Evolutionary conservation across 2,797 vertebrate species (phyloP).

Genomic region (Arremon brunneinucha): DNA sequence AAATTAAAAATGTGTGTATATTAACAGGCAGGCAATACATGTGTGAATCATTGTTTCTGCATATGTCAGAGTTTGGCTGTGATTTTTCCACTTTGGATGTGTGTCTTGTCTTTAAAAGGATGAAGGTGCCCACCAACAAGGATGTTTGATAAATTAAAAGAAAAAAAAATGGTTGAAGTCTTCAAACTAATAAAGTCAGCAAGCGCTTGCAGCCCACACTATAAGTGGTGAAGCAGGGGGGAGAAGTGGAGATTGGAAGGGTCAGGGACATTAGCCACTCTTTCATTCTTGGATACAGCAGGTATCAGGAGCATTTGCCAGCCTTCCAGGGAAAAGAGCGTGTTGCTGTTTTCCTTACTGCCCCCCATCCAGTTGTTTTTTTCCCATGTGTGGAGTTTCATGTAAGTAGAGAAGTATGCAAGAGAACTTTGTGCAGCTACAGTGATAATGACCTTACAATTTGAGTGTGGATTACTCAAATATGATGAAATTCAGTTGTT

Average conservation of each 20-base stretch:
- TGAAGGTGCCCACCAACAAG: not conserved
- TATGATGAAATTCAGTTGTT: not conserved
- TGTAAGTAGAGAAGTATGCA: not conserved
- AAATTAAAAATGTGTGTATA: not conserved
- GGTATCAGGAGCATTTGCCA: not conserved
- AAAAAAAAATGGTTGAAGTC: not conserved
- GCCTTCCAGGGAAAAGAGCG: not conserved
- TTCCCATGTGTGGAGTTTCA: not conserved
- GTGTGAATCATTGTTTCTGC: not conserved
- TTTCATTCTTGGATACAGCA: not conserved
- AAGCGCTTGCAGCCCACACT: not conserved
- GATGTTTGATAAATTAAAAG: not conserved
- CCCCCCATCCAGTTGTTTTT: not conserved
- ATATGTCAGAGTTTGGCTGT: not conserved
- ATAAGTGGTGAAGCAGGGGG: not conserved
- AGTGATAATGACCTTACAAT: not conserved
- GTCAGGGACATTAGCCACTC: accelerated
- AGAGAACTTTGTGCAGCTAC: not conserved
- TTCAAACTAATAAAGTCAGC: not conserved
- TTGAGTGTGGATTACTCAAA: not conserved
- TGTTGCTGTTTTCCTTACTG: not conserved
- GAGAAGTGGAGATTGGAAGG: not conserved
- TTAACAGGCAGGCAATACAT: not conserved
- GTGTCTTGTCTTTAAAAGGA: not conserved
- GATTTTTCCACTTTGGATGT: not conserved